Conservation (phyloP, 2,797 vertebrate genomes). For the Bradypus variegatus region DNA sequence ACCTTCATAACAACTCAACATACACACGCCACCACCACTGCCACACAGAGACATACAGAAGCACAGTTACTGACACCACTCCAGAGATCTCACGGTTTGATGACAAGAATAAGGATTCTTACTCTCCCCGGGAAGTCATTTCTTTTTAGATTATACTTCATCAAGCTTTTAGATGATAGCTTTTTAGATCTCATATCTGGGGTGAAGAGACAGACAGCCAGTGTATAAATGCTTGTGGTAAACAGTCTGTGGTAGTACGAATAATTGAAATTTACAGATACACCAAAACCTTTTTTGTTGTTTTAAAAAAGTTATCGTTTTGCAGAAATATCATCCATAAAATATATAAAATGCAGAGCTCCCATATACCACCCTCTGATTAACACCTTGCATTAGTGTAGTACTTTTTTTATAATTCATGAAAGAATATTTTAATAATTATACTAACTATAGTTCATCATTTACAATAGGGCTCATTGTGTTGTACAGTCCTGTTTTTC, state of each 20-base stretch:
- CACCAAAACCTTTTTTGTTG: neutral
- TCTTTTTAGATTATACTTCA: neutral
- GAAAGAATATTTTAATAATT: too few species aligned
- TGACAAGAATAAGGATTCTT: neutral
- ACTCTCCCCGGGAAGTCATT: neutral
- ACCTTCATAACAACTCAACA: neutral
- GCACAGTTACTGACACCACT: neutral
- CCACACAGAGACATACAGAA: neutral
- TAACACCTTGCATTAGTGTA: too few species aligned
- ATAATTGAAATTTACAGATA: neutral
- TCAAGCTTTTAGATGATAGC: neutral
- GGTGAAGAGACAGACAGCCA: neutral
- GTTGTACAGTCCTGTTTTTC: too few species aligned
- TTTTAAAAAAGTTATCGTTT: neutral
- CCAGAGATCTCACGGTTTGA: neutral
- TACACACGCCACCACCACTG: neutral
- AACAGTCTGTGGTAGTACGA: neutral
- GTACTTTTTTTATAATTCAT: too few species aligned
- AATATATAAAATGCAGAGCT: too few species aligned
- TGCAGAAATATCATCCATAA: too few species aligned
- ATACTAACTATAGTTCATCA: too few species aligned
- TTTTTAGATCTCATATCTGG: constrained; percentile 21
- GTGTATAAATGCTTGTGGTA: neutral
- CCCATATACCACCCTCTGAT: too few species aligned
- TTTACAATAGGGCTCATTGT: too few species aligned